A percentile compares a stretch with the other conserved stretches of the same genome.
phyloP scores from a whole-genome alignment of 37 sponge, comb jelly and placozoan genomes.

The Hexactinellida sp. region DNA sequence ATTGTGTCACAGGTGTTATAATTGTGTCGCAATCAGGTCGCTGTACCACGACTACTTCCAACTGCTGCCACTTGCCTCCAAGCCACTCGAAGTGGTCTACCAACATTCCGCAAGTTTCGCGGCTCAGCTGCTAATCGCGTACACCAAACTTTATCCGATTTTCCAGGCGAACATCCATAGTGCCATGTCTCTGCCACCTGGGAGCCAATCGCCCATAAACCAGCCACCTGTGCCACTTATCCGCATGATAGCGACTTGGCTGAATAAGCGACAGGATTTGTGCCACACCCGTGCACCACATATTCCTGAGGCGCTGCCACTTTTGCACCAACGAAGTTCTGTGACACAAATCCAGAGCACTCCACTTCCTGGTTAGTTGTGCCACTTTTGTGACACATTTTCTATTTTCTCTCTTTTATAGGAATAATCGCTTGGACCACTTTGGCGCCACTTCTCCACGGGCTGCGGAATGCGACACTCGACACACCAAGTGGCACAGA shows the following conservation, averaged over 20 bases:
- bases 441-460: not conserved
- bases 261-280: not conserved
- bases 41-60: conserved; percentile 15
- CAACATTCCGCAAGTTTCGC: not conserved
- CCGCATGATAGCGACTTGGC: conserved; percentile 6
- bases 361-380: not conserved
- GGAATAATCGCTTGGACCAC: conserved; percentile 7
- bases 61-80: not conserved
- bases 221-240: conserved; percentile 5
- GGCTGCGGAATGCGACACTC: not conserved
- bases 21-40: not conserved
- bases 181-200: not conserved
- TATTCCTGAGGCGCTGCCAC: not conserved
- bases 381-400: too few relatives aligned
- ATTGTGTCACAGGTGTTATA: too few relatives aligned
- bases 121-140: not conserved
- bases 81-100: not conserved
- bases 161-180: not conserved
- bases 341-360: not conserved
- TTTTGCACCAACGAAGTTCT: not conserved
- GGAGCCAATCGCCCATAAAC: not conserved
- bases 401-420: too few relatives aligned
- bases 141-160: not conserved
- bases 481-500: not conserved
- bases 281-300: not conserved